phyloP scores from a whole-genome alignment of 2,797 vertebrate genomes.

The Malurus leucopterus region DNA sequence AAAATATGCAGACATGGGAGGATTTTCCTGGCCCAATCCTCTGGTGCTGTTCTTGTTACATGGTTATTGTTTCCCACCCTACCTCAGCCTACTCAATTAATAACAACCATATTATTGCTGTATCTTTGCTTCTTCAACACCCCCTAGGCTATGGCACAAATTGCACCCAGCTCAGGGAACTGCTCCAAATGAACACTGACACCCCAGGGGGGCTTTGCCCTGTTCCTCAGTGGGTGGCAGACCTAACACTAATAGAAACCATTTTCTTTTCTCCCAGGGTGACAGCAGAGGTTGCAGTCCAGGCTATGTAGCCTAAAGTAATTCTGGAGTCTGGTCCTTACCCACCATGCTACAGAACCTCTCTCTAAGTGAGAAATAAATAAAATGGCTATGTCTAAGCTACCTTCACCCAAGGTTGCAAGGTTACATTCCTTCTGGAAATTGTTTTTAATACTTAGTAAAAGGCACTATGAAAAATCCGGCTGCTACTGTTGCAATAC shows the following conservation, averaged over 20 bases:
- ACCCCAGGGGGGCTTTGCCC: too few species aligned
- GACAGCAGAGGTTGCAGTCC: background rate
- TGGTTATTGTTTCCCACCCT: background rate
- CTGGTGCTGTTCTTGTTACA: background rate
- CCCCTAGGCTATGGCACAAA: background rate
- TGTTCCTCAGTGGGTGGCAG: background rate
- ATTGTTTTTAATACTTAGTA: background rate
- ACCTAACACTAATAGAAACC: background rate
- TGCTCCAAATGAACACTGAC: background rate
- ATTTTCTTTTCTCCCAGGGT: accelerated
- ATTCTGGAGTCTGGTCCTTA: background rate
- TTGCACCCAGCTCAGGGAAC: background rate
- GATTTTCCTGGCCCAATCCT: background rate
- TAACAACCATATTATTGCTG: background rate
- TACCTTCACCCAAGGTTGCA: background rate
- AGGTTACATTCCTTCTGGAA: background rate
- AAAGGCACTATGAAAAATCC: background rate
- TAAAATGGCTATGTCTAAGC: background rate
- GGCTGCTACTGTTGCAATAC: background rate
- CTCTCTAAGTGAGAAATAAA: background rate
- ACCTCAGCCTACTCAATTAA: background rate
- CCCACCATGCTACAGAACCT: background rate
- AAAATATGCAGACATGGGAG: accelerated
- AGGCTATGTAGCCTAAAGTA: background rate
- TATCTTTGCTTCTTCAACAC: background rate